Conservation (phyloP, 2,797 vertebrate species). For the Setipinna tenuifilis region DNA sequence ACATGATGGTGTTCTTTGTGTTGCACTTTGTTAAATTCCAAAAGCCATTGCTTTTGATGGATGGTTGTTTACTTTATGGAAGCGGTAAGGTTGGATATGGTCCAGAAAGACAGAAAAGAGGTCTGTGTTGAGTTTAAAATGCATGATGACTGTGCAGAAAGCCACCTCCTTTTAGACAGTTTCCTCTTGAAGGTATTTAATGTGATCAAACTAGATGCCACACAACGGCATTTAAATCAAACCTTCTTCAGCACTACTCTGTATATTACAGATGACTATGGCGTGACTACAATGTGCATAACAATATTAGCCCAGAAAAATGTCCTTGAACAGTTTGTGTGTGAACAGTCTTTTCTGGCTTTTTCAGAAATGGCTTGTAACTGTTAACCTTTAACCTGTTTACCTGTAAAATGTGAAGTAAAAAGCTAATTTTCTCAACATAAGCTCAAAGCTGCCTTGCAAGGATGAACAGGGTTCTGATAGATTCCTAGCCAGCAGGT, state of each 20-base stretch:
- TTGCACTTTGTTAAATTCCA: background rate
- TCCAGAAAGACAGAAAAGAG: background rate
- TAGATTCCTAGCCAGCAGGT: background rate
- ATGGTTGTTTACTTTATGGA: background rate
- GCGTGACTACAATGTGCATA: background rate
- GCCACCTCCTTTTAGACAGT: background rate
- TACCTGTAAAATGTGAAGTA: constrained; percentile 19
- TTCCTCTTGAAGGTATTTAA: background rate
- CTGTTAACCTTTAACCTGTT: too few species aligned
- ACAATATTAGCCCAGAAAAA: background rate
- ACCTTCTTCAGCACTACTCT: background rate
- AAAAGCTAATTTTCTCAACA: background rate
- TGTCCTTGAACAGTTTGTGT: background rate
- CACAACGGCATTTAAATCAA: background rate
- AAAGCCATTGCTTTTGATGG: constrained; percentile 3
- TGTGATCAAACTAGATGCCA: background rate
- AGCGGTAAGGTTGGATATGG: background rate
- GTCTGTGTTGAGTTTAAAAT: background rate
- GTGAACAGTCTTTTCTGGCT: background rate
- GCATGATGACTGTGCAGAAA: background rate
- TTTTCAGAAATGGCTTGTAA: constrained; percentile 14
- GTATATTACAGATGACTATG: background rate
- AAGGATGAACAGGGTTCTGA: constrained; percentile 8
- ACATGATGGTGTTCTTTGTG: background rate
- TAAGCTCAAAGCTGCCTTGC: constrained; percentile 21